Conservation (phyloP, 2,113 vertebrate genomes). For the Gracilinanus agilis region DNA sequence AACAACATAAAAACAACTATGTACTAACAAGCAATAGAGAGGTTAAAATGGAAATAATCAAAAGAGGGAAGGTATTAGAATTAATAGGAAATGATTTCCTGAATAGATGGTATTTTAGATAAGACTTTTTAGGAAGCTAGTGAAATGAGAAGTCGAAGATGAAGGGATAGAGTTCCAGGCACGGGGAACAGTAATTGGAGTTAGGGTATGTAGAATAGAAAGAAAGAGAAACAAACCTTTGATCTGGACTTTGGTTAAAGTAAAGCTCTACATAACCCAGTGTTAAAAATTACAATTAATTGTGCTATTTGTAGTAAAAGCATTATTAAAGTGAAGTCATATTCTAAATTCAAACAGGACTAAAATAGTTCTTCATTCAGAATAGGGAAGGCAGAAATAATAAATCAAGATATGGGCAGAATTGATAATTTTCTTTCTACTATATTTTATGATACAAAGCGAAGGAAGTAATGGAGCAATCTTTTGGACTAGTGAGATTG, state of each 20-base stretch:
- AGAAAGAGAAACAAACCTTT: neutral
- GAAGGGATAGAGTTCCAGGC: neutral
- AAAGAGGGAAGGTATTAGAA: neutral
- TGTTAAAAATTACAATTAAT: no score
- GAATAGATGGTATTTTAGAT: neutral
- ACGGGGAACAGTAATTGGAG: neutral
- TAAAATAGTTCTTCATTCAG: slow-evolving; percentile 36
- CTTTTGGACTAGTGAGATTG: neutral
- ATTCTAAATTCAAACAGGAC: slow-evolving; percentile 45
- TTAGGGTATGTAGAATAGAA: neutral
- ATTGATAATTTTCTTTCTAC: neutral
- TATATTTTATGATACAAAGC: neutral
- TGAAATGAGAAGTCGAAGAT: neutral
- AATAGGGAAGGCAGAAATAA: slow-evolving; percentile 1
- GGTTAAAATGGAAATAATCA: neutral
- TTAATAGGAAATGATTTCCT: neutral
- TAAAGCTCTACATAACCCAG: neutral
- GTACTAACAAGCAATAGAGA: neutral
- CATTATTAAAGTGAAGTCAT: neutral
- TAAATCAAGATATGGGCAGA: neutral
- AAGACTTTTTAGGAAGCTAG: neutral
- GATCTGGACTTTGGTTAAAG: neutral
- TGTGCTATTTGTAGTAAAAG: neutral
- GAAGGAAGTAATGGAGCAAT: neutral
- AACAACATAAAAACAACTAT: neutral